Evolutionary conservation across 2,888 invertebrate genomes (phyloP).

Genomic region (Dryocosmus kuriphilus): DNA sequence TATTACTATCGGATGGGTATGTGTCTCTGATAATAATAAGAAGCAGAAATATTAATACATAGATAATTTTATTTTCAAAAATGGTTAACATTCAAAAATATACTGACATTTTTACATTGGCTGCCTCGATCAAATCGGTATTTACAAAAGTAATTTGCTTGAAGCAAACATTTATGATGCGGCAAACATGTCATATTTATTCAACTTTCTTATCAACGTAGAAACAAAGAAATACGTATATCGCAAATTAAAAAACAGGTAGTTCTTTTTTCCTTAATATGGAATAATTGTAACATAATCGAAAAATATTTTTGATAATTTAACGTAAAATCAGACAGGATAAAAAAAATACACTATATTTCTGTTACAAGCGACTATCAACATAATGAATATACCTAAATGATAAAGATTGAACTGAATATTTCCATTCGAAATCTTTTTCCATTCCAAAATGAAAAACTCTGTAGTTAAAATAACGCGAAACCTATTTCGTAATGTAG

Average conservation of each 20-base stretch:
- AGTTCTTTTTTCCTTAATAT: background rate
- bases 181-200: background rate
- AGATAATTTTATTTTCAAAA: background rate
- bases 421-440: too few species aligned
- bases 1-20: too few species aligned
- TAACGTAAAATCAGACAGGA: too few species aligned
- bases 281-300: background rate
- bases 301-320: background rate
- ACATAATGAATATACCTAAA: background rate
- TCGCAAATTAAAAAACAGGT: background rate
- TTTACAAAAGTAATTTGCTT: background rate
- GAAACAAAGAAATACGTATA: background rate
- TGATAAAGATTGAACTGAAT: background rate
- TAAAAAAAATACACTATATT: too few species aligned
- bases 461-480: too few species aligned
- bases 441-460: too few species aligned
- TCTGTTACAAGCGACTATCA: background rate
- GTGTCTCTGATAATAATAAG: slow-evolving; percentile 68
- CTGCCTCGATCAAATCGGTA: background rate
- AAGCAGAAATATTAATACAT: background rate
- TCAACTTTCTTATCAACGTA: background rate
- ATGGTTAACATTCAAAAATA: slow-evolving; percentile 11
- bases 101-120: slow-evolving; percentile 1
- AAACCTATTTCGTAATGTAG: too few species aligned
- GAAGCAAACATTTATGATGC: background rate